Percentiles rank a stretch among this genome's conserved stretches.
Conservation (phyloP, 2,797 vertebrate genomes). For the Danionella dracula region DNA sequence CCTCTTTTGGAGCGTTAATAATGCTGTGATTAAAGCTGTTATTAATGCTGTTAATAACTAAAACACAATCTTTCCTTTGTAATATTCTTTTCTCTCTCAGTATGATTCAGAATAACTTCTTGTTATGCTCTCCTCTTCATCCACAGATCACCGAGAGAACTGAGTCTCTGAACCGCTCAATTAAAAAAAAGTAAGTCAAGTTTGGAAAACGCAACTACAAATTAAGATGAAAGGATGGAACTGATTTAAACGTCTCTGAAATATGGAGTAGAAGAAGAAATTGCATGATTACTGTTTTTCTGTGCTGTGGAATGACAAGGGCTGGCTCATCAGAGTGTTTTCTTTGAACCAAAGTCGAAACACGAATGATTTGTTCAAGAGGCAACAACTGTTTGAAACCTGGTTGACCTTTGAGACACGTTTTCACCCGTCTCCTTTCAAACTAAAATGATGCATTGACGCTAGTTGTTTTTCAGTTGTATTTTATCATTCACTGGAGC, state of each 20-base stretch:
- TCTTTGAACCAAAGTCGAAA: background rate
- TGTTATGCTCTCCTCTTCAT: background rate
- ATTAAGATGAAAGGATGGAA: background rate
- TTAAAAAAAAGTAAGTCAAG: constrained; percentile 76
- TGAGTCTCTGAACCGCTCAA: constrained; percentile 74
- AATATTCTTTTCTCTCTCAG: too few species aligned
- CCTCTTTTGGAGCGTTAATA: too few species aligned
- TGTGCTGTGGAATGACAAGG: background rate
- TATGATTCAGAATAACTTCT: too few species aligned
- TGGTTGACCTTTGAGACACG: constrained; percentile 3
- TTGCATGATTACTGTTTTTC: background rate
- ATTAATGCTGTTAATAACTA: too few species aligned
- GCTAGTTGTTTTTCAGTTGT: background rate
- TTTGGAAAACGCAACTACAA: background rate
- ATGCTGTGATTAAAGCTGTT: too few species aligned
- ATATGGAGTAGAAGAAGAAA: background rate
- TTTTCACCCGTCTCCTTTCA: background rate
- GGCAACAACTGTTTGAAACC: constrained; percentile 9
- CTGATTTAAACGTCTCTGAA: background rate
- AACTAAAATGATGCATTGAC: background rate
- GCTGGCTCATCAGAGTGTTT: constrained; percentile 3
- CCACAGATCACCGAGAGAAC: constrained; percentile 78
- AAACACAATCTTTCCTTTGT: too few species aligned
- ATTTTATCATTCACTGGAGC: background rate
- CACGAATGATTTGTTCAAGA: constrained; percentile 3